These are phyloP conservation scores for Mellivora capensis DNA, from an alignment of 2,113 vertebrate species.

Conservation along the genomic window DNA sequence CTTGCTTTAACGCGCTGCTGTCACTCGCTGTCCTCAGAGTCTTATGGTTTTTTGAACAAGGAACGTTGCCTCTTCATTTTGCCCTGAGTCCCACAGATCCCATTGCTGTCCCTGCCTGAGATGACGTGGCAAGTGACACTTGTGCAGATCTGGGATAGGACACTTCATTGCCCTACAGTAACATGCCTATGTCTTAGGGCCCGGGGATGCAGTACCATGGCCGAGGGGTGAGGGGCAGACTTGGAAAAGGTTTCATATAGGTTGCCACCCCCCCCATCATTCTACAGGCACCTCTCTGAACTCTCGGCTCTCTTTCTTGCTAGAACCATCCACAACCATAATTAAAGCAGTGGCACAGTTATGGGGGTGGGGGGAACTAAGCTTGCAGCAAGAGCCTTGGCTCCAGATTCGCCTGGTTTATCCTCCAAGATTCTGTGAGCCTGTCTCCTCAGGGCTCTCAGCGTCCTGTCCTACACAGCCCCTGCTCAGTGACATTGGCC, in stretches of 20 bases:
- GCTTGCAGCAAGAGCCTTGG: neutral
- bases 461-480: neutral
- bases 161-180: neutral
- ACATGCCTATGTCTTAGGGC: accelerated
- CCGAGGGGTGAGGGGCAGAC: neutral
- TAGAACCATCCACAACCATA: neutral
- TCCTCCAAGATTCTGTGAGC: neutral
- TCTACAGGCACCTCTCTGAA: neutral
- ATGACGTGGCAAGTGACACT: accelerated
- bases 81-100: neutral
- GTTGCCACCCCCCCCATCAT: too few species aligned
- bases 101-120: neutral
- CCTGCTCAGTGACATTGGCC: neutral
- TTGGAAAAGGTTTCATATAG: neutral
- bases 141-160: neutral
- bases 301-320: neutral
- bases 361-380: neutral
- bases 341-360: neutral
- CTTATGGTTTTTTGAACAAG: neutral
- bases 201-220: neutral
- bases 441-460: neutral
- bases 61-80: neutral
- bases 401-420: neutral
- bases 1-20: neutral
- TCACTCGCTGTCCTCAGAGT: accelerated